Conservation (phyloP, 2,113 vertebrate genomes). For the Takifugu flavidus region DNA sequence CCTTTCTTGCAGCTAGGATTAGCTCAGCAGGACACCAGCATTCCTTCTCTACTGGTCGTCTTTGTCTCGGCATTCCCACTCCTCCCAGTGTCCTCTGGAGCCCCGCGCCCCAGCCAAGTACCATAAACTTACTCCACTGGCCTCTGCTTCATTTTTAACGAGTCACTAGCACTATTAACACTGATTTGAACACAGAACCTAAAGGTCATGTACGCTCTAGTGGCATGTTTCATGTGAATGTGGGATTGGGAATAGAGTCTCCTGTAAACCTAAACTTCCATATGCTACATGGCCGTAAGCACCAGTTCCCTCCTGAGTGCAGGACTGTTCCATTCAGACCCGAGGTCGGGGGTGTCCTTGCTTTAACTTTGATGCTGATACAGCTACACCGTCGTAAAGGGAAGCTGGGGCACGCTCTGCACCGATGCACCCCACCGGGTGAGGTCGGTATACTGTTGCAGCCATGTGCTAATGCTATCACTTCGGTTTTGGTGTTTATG, state of each 20-base stretch:
- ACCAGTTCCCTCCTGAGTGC: constrained; percentile 7
- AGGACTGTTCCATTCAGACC: constrained; percentile 12
- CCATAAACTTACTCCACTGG: not conserved
- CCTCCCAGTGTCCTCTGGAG: constrained; percentile 83
- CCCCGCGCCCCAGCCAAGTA: constrained; percentile 60
- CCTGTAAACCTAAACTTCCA: not conserved
- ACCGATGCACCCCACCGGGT: constrained; percentile 11
- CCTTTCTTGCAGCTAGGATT: constrained; percentile 81
- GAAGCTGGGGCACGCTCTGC: not conserved
- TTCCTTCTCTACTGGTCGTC: constrained; percentile 82
- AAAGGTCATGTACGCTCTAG: not conserved
- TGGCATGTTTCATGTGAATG: not conserved
- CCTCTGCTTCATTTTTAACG: no score
- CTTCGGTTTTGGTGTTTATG: constrained; percentile 38
- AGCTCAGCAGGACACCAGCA: constrained; percentile 81
- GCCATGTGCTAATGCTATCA: constrained; percentile 45
- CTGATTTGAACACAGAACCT: no score
- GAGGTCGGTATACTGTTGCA: constrained; percentile 25
- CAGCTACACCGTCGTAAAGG: constrained; percentile 24
- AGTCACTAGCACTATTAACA: no score
- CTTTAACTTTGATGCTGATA: constrained; percentile 46
- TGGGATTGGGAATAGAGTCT: not conserved
- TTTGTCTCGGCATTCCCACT: constrained; percentile 85
- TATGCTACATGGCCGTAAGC: not conserved
- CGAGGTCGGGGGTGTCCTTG: constrained; percentile 26